phyloP scores from a whole-genome alignment of 2,113 vertebrate genomes.

The Tragelaphus strepsiceros region DNA sequence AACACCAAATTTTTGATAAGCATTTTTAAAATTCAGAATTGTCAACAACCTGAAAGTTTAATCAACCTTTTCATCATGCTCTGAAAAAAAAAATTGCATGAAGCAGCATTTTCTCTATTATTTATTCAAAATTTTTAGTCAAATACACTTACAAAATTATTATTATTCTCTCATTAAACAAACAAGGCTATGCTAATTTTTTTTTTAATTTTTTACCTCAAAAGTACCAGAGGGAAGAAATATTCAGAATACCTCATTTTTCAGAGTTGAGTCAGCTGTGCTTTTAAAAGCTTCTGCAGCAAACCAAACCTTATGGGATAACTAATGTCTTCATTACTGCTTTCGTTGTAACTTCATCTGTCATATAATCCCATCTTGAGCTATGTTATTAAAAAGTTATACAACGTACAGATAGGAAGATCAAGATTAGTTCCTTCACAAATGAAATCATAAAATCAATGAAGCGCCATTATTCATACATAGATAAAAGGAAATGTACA shows the following conservation, averaged over 20 bases:
- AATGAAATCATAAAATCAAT: constrained; percentile 56
- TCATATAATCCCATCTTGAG: constrained; percentile 8
- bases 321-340: constrained; percentile 17
- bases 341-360: constrained; percentile 34
- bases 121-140: constrained; percentile 3
- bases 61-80: neutral
- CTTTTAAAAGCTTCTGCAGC: neutral
- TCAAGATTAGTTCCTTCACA: constrained; percentile 52
- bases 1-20: neutral
- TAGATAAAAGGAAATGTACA: constrained; percentile 23
- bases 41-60: neutral
- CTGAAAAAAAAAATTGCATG: neutral
- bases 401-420: constrained; percentile 3
- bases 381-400: constrained; percentile 53
- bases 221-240: neutral
- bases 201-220: neutral
- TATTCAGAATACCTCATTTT: neutral
- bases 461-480: constrained; percentile 31
- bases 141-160: neutral
- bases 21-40: neutral
- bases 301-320: neutral
- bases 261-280: neutral
- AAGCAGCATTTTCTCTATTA: neutral
- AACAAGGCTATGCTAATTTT: neutral
- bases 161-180: neutral